Conservation (phyloP, 2,113 vertebrate genomes). For the Tympanuchus pallidicinctus region DNA sequence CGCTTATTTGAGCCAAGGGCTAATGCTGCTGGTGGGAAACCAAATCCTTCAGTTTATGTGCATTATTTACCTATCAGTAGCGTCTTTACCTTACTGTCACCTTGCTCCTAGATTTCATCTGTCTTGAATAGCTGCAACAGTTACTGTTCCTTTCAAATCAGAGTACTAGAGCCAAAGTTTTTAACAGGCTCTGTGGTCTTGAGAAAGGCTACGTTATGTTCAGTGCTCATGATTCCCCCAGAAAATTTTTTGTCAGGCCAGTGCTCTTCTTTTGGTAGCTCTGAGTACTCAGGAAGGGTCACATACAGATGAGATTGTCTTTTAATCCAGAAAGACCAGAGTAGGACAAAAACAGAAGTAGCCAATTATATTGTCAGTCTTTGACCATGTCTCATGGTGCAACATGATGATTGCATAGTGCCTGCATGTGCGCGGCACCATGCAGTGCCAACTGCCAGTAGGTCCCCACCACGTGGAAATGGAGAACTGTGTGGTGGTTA, state of each 20-base stretch:
- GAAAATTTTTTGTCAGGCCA: neutral
- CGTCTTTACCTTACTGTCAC: neutral
- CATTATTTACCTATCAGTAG: neutral
- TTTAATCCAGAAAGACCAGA: neutral
- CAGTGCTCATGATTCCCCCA: neutral
- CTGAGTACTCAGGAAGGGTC: neutral
- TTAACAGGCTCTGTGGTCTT: neutral
- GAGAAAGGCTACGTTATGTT: neutral
- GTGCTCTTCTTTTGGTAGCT: neutral
- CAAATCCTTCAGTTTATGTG: neutral
- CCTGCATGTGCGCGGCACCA: fast-evolving
- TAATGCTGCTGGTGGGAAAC: neutral
- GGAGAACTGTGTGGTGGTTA: neutral
- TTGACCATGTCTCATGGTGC: neutral
- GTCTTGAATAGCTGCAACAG: neutral
- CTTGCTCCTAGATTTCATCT: neutral
- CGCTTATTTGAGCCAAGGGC: neutral
- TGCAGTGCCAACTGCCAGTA: neutral
- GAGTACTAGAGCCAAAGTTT: neutral
- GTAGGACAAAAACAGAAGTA: neutral
- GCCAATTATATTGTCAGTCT: neutral
- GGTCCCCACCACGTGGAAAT: neutral
- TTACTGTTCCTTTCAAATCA: neutral
- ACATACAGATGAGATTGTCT: neutral
- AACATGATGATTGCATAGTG: neutral